phyloP scores from a whole-genome alignment of 2,888 invertebrate genomes.

The Eurytoma adleriae region DNA sequence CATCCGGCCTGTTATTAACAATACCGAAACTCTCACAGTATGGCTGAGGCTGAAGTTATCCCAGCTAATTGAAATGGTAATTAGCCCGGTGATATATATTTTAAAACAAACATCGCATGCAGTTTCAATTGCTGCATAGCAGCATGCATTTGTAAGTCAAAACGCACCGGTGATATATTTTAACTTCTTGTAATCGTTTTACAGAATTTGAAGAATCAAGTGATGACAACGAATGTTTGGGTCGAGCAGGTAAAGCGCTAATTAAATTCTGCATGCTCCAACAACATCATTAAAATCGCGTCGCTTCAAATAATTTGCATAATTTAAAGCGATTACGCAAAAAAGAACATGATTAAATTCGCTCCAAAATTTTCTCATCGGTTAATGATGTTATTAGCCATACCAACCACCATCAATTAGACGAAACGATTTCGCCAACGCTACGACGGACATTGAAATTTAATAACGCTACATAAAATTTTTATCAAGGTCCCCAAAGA shows the following conservation, averaged over 20 bases:
- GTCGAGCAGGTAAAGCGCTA: conserved; percentile 88
- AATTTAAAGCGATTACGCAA: conserved; percentile 3
- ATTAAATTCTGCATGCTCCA: background rate
- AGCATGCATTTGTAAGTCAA: background rate
- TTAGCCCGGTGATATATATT: conserved; percentile 17
- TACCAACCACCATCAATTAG: background rate
- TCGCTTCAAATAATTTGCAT: background rate
- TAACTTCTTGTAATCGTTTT: conserved; percentile 49
- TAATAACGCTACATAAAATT: background rate
- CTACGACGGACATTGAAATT: background rate
- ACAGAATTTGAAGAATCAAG: conserved; percentile 91
- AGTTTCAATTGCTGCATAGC: background rate
- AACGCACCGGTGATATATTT: background rate
- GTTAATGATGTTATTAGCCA: too few species aligned
- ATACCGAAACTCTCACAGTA: conserved; percentile 94
- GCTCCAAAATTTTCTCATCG: background rate
- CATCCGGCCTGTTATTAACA: conserved; percentile 95
- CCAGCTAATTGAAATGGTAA: conserved; percentile 89
- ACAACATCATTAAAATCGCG: conserved; percentile 3
- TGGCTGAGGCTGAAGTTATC: conserved; percentile 93
- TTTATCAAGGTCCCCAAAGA: background rate
- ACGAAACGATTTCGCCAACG: background rate
- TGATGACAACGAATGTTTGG: conserved; percentile 97
- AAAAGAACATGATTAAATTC: background rate
- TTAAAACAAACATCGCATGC: background rate